Conservation (phyloP, 1,140 invertebrate species). For the Drosophila ogumai region DNA sequence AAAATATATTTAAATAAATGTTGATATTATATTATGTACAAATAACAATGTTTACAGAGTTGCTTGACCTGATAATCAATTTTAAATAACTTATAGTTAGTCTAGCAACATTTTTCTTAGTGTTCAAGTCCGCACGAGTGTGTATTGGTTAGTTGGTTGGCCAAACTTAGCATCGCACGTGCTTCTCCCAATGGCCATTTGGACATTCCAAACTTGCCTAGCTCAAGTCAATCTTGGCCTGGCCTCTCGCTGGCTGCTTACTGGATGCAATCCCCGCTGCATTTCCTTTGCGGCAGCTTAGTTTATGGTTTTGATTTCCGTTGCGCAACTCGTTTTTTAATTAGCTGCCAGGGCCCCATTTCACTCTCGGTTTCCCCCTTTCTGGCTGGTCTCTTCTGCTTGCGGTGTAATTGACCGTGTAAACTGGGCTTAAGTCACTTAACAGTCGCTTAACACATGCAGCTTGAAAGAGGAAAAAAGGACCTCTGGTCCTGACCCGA, state of each 20-base stretch:
- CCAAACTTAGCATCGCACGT: constrained; percentile 60
- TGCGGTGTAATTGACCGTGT: constrained; percentile 66
- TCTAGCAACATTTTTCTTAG: not conserved
- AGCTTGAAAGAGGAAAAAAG: constrained; percentile 34
- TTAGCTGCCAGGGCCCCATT: constrained; percentile 40
- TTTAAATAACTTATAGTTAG: not conserved
- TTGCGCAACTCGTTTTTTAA: constrained; percentile 50
- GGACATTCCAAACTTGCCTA: constrained; percentile 20
- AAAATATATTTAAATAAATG: too few species aligned
- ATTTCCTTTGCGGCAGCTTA: constrained; percentile 49
- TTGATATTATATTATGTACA: not conserved
- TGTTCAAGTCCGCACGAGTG: constrained; percentile 33
- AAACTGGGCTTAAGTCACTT: constrained; percentile 70
- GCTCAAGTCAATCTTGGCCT: constrained; percentile 36
- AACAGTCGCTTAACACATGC: constrained; percentile 75
- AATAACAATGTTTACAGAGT: not conserved
- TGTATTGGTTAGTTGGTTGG: constrained; percentile 52
- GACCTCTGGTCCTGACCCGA: constrained; percentile 48
- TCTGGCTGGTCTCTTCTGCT: constrained; percentile 6
- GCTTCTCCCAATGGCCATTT: constrained; percentile 33
- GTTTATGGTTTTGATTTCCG: constrained; percentile 64
- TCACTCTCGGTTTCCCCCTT: constrained; percentile 9
- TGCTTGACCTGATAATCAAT: too few species aligned
- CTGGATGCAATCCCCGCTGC: constrained; percentile 28
- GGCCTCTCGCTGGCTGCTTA: constrained; percentile 3